These are phyloP conservation scores for Pachypeltis micranthus DNA, from an alignment of 1,140 invertebrate species.

Conservation along the genomic window DNA sequence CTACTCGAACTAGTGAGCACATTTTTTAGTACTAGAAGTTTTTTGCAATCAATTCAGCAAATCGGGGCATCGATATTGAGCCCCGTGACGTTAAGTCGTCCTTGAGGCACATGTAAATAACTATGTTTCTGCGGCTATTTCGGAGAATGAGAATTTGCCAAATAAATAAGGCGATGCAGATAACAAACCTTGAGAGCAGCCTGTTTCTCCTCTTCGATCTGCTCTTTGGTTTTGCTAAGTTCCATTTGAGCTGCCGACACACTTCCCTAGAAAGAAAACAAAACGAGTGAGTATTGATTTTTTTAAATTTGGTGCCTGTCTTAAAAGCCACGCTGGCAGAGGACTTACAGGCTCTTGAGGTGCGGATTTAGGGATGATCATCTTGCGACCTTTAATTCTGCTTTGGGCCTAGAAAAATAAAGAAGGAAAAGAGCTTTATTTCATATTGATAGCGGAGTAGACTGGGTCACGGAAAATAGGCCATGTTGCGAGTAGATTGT, in stretches of 20 bases:
- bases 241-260: constrained; percentile 80
- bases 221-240: constrained; percentile 97
- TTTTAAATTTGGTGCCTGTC: neutral
- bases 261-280: constrained; percentile 48
- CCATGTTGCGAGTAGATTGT: no score
- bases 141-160: no score
- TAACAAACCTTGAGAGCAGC: constrained; percentile 83
- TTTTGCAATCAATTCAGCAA: no score
- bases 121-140: no score
- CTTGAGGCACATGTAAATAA: no score
- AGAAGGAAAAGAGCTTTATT: neutral
- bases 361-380: constrained; percentile 74
- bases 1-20: no score
- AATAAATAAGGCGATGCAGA: no score
- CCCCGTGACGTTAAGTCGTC: no score
- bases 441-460: neutral
- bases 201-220: constrained; percentile 96
- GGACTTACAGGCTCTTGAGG: constrained; percentile 5
- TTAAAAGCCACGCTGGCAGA: neutral
- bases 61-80: no score
- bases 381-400: constrained; percentile 76
- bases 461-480: no score
- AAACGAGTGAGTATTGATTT: neutral
- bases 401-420: constrained; percentile 24
- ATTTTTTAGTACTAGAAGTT: no score